Base-by-base conservation (phyloP, 2,113 vertebrate genomes). In the Xiphorhynchus elegans region DNA sequence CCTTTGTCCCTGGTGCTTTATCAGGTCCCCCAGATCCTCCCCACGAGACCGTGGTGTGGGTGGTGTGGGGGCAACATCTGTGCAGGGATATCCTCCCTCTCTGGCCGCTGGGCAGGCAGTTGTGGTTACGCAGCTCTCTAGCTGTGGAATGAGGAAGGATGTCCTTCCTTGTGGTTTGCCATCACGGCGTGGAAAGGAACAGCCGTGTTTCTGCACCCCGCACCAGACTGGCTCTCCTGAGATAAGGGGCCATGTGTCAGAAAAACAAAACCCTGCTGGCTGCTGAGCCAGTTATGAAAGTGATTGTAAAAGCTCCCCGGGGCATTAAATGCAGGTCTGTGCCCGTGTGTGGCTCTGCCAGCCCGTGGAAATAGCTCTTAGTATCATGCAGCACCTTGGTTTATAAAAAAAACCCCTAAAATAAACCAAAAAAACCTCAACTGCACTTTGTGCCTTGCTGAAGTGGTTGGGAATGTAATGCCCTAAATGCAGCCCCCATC, bases 381-480 rank as follows among this genome's bases (percentile, higher is more conserved):
- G 97, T 97, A 98, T 98, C 98, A 98, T 97, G 98, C 96, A 97
- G 98, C 98, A 98, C 98, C 98, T 99, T 98, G 94, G 89, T 93
- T 97, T 56, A 44, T 60, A 58, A 70, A 90, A 69, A 39, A 55
- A 7, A 14, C 14, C 7, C 4, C 25, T 0, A 33, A 13, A 40
- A 66, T 10, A 9, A 26, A n/a, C 5, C 13, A 2, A 17, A 62
- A 9, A 84, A 9, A n/a, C 17, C 17, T 13, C 35, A 12, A 46
- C 8, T 17, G 56, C 18, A 16, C 13, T 35, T 69, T 9, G 20
- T 93, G 91, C 97, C 83, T 94, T 98, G 96, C 98, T 98, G 95
- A 78, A 93, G 87, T 70, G 47, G 94, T 84, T 52, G 73, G 97
- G 95, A 90, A 75, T 35, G 37, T 67, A 66, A 59, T 64, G 68